Conservation (phyloP, 2,797 vertebrate genomes). For the Syngnathus acus region DNA sequence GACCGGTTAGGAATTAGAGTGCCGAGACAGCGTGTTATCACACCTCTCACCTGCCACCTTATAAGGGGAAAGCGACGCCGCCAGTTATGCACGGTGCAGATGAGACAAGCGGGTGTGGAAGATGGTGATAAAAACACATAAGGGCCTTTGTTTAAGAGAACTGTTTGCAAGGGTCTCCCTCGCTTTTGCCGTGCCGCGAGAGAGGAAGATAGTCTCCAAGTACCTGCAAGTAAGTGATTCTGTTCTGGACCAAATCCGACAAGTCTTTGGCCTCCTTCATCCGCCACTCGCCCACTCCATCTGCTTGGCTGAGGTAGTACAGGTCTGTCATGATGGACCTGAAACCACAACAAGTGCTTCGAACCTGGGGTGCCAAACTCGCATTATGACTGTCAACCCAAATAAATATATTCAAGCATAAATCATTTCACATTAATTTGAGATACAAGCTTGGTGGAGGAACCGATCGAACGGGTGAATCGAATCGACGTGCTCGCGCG, state of each 20-base stretch:
- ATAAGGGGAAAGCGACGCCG: conserved; percentile 24
- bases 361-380: too few species aligned
- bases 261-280: conserved; percentile 92
- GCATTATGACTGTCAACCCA: too few species aligned
- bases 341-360: conserved; percentile 19
- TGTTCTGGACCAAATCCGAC: conserved; percentile 89
- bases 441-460: not conserved
- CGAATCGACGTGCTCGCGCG: not conserved
- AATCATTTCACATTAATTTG: not conserved
- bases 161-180: too few species aligned
- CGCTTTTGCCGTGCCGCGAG: too few species aligned
- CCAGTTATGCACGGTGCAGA: conserved; percentile 50
- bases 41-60: conserved; percentile 36
- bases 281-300: conserved; percentile 92
- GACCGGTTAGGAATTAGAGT: conserved; percentile 34
- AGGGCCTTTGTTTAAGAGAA: conserved; percentile 15
- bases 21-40: conserved; percentile 36
- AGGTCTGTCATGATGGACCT: conserved; percentile 97
- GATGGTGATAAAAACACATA: conserved; percentile 17
- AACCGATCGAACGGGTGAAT: not conserved
- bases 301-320: conserved; percentile 97
- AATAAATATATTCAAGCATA: not conserved
- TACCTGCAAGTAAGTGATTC: conserved; percentile 96
- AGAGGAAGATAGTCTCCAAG: conserved; percentile 9
- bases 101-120: conserved; percentile 41